Conservation (phyloP, 1,140 invertebrate genomes). For the Leptopilina clavipes region DNA sequence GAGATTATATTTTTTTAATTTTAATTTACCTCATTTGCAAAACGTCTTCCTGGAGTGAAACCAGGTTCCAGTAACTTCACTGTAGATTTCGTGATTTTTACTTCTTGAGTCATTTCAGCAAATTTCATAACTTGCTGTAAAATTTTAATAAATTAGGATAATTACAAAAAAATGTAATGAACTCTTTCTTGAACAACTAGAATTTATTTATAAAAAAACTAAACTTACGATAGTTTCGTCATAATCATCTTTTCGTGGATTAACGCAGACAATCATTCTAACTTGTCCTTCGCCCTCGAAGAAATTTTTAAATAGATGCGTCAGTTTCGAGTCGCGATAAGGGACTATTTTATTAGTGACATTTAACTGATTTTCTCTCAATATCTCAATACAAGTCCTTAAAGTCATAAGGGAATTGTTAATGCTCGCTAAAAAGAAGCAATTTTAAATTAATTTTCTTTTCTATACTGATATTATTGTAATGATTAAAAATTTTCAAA, state of each 20-base stretch:
- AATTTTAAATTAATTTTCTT: neutral
- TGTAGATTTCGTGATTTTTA: conserved; percentile 85
- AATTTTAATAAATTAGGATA: conserved; percentile 36
- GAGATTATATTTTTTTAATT: too few species aligned
- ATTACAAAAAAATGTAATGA: neutral
- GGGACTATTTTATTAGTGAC: conserved; percentile 86
- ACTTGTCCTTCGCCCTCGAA: conserved; percentile 98
- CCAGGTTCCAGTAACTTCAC: conserved; percentile 78
- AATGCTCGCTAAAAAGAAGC: conserved; percentile 80
- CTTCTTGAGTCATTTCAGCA: conserved; percentile 95
- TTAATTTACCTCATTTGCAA: conserved; percentile 82
- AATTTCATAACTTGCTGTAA: conserved; percentile 94
- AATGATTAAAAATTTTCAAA: neutral
- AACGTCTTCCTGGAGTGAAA: conserved; percentile 85
- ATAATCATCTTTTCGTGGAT: conserved; percentile 93
- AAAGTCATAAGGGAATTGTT: conserved; percentile 91
- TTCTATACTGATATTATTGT: too few species aligned
- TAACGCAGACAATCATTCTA: conserved; percentile 97
- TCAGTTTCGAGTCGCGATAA: conserved; percentile 96
- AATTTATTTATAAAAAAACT: neutral
- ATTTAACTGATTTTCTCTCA: conserved; percentile 91
- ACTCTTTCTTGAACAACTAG: too few species aligned
- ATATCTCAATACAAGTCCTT: conserved; percentile 91
- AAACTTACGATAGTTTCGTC: conserved; percentile 91
- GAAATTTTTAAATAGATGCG: conserved; percentile 97